A percentile compares a stretch with the other conserved stretches of the same genome.
Evolutionary conservation across 2,888 invertebrate genomes (phyloP).

Genomic region (Drosophila hamatofila): DNA sequence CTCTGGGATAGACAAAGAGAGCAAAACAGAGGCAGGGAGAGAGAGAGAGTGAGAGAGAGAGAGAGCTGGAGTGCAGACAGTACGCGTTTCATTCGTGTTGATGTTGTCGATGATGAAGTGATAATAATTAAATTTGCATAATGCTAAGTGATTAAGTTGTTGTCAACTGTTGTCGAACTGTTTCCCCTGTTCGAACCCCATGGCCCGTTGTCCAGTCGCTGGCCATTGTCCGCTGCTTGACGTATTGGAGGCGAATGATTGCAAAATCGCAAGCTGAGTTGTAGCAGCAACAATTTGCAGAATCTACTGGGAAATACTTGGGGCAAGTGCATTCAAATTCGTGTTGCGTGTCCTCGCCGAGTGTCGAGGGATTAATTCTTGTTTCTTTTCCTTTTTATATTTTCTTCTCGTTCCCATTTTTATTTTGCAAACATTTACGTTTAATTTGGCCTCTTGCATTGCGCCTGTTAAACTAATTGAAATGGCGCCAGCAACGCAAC

Average conservation of each 20-base stretch:
- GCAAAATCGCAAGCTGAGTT: constrained; percentile 58
- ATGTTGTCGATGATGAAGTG: constrained; percentile 76
- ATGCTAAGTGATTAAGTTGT: constrained; percentile 81
- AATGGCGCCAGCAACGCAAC: constrained; percentile 49
- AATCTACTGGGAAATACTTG: constrained; percentile 42
- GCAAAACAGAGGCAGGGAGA: not conserved
- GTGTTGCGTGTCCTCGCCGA: constrained; percentile 46
- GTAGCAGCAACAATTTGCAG: constrained; percentile 28
- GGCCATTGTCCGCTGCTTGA: constrained; percentile 52
- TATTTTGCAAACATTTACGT: constrained; percentile 59
- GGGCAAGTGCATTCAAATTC: constrained; percentile 52
- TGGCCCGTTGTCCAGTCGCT: constrained; percentile 20
- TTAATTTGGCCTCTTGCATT: constrained; percentile 54
- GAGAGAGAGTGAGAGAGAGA: not conserved
- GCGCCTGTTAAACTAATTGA: constrained; percentile 77
- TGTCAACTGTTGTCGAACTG: constrained; percentile 59
- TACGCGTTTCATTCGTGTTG: constrained; percentile 52
- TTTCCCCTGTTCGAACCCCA: constrained; percentile 16
- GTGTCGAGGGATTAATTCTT: constrained; percentile 73
- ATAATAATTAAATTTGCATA: constrained; percentile 82
- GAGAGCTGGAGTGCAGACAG: constrained; percentile 11
- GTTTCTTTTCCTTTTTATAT: not conserved
- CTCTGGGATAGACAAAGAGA: constrained; percentile 33
- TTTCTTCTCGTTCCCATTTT: constrained; percentile 48
- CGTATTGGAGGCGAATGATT: constrained; percentile 52